These are phyloP conservation scores for Porites lutea DNA, from an alignment of 64 coral and sea anemone species.

Conservation along the genomic window DNA sequence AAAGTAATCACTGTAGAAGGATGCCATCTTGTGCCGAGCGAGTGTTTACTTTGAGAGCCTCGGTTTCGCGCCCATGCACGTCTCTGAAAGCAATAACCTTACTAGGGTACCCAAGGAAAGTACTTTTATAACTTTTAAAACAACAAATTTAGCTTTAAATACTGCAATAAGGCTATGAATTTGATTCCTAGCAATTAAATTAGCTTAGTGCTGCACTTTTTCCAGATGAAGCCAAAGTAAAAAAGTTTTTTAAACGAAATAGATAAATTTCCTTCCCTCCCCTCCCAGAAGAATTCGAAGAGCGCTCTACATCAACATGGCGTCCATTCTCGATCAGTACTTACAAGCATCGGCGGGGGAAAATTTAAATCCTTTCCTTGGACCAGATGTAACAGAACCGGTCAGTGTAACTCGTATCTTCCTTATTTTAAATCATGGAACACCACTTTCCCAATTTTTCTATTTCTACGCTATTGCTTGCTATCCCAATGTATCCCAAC, in stretches of 20 bases:
- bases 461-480: background rate
- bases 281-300: background rate
- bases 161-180: background rate
- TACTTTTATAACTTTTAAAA: background rate
- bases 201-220: too few relatives aligned
- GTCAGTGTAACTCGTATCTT: slow-evolving; percentile 13
- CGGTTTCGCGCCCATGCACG: background rate
- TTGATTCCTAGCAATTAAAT: too few relatives aligned
- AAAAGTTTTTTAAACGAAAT: background rate
- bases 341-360: slow-evolving; percentile 62
- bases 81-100: background rate
- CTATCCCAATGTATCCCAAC: background rate
- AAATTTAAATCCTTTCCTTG: slow-evolving; percentile 78
- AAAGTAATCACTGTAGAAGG: background rate
- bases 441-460: background rate
- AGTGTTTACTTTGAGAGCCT: slow-evolving; percentile 23
- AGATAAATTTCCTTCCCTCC: background rate
- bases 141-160: background rate
- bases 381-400: slow-evolving; percentile 75
- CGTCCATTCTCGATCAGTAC: slow-evolving; percentile 97
- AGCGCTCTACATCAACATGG: slow-evolving; percentile 64
- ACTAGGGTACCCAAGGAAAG: background rate
- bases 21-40: slow-evolving; percentile 23
- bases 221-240: background rate
- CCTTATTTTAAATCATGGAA: background rate